Base-by-base conservation (phyloP, 1,140 invertebrate genomes). In the Lepidostoma basale region DNA sequence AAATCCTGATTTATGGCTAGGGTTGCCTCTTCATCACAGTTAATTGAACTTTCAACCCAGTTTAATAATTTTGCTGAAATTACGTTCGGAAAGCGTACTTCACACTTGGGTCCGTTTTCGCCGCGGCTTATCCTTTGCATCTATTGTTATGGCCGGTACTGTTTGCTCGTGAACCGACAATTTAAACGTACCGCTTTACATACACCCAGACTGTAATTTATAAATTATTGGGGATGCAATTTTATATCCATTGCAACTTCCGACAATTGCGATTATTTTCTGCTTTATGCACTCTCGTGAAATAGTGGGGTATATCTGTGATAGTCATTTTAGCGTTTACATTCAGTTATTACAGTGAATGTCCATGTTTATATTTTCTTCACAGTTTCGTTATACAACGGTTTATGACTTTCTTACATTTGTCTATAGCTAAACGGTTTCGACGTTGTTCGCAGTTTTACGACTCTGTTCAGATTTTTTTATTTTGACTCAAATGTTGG, bases 41-140 rank as follows among this genome's bases (percentile, higher is more conserved):
- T 68, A 72, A 72, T 72, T 68, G 62, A 72, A 67, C 70, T 72
- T 72, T 72, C 67, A 65, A 72, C 66, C 70, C 66, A 68, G 66
- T 68, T 72, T 64, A 54, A 72, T 72, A 72, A 72, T 66, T 72
- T 64, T 68, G 64, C 52, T 60, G 60, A 68, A 68, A 68, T 66
- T 68, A 66, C 67, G 70, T 66, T 72, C 70, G 70, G 70, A 68
- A 72, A 68, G 66, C 70, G 58, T 62, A 62, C 60, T 68, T 72
- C 68, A 68, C 63, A 62, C 54, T 68, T 54, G 59, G 52, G 64
- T 66, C 70, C 70, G 62, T 68, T 72, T 66, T 64, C 69, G 56
- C 60, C 56, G 62, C 45, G 44, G 66, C 70, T 72, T 72, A 68
- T 72, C 67, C 66, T 45, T 42, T 68, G 69, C 69, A 72, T 72